These are phyloP conservation scores for Theodoxus fluviatilis DNA, from an alignment of 2,888 invertebrate species.

Conservation along the genomic window DNA sequence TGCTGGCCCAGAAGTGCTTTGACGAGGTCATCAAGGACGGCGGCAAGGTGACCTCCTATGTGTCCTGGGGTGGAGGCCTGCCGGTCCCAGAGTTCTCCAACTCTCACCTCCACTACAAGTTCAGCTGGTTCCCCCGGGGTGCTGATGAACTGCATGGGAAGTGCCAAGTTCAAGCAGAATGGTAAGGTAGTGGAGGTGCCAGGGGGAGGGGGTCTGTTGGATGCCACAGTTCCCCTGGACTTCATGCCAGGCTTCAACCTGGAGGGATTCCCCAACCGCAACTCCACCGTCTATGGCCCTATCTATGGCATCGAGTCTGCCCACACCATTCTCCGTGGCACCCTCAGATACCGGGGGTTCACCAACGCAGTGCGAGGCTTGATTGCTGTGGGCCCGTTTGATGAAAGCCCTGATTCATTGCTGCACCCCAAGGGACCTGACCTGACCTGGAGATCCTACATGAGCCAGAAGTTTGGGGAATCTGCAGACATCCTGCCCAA, in stretches of 20 bases:
- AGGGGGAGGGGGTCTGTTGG: slow-evolving; percentile 88
- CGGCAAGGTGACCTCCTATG: slow-evolving; percentile 88
- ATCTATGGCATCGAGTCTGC: slow-evolving; percentile 85
- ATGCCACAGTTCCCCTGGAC: slow-evolving; percentile 78
- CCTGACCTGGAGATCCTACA: slow-evolving; percentile 90
- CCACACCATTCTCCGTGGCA: slow-evolving; percentile 89
- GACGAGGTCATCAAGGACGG: slow-evolving; percentile 84
- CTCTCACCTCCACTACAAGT: slow-evolving; percentile 72
- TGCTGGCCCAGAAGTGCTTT: slow-evolving; percentile 95
- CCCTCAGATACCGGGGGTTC: slow-evolving; percentile 93
- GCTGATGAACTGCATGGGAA: slow-evolving; percentile 85
- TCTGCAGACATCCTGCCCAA: slow-evolving; percentile 86
- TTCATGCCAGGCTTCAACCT: slow-evolving; percentile 96
- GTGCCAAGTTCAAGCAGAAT: slow-evolving; percentile 84
- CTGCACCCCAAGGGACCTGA: slow-evolving; percentile 94
- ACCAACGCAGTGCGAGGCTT: slow-evolving; percentile 86
- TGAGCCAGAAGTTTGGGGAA: slow-evolving; percentile 82
- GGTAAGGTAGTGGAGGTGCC: slow-evolving; percentile 88
- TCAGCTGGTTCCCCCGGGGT: slow-evolving; percentile 96
- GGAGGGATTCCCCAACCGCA: slow-evolving; percentile 96
- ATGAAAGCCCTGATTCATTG: slow-evolving; percentile 83
- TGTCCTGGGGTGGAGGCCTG: slow-evolving; percentile 95
- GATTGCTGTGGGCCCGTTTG: slow-evolving; percentile 86
- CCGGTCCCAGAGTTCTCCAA: slow-evolving; percentile 96
- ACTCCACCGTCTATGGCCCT: slow-evolving; percentile 86